Evolutionary conservation across 2,888 invertebrate genomes (phyloP).

Genomic region (Chrysomela aeneicollis): DNA sequence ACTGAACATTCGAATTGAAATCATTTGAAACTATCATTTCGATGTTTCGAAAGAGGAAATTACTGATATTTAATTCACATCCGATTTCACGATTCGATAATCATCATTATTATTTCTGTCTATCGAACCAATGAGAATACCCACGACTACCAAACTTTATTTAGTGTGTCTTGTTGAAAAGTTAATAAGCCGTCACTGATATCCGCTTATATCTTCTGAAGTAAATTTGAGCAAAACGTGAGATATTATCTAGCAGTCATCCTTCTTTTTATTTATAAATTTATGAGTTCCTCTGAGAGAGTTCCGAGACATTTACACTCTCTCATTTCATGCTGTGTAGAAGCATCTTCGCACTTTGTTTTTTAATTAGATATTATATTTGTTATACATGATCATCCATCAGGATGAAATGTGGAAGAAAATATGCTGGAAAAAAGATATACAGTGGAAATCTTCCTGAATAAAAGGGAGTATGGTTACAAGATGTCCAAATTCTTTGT

Average conservation of each 20-base stretch:
- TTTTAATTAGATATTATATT: conserved; percentile 50
- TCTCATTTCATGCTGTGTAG: conserved; percentile 47
- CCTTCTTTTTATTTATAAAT: conserved; percentile 47
- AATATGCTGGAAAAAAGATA: background rate
- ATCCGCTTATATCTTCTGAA: conserved; percentile 49
- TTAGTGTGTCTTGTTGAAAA: conserved; percentile 46
- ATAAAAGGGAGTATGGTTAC: no score
- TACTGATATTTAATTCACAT: no score
- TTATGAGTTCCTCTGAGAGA: conserved; percentile 51
- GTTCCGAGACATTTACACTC: conserved; percentile 51
- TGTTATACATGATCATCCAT: background rate
- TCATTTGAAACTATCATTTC: no score
- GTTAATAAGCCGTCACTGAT: conserved; percentile 42
- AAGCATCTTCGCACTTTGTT: conserved; percentile 41
- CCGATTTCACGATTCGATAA: no score
- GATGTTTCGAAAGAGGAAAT: no score
- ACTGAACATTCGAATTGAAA: no score
- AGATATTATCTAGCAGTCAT: conserved; percentile 50
- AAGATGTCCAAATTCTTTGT: no score
- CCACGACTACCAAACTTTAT: no score
- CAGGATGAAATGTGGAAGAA: background rate
- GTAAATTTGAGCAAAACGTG: conserved; percentile 41
- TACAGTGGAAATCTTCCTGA: no score
- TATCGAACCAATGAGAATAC: no score
- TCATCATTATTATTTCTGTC: no score